These are phyloP conservation scores for Parambassis ranga DNA, from an alignment of 2,797 vertebrate species.

Conservation along the genomic window DNA sequence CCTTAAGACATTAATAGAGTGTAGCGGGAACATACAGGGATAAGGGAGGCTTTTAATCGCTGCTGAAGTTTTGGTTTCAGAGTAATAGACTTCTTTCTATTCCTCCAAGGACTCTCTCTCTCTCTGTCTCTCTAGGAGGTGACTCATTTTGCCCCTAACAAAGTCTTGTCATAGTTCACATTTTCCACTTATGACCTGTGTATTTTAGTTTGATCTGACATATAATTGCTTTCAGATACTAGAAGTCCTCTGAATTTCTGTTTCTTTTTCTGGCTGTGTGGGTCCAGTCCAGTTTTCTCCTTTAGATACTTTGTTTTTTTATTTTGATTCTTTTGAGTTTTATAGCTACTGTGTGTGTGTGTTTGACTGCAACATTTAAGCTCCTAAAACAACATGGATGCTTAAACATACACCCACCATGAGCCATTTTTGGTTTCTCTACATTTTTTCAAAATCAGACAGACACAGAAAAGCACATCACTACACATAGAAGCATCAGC, in stretches of 20 bases:
- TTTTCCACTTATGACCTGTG: background rate
- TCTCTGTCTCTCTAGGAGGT: background rate
- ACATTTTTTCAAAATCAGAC: no score
- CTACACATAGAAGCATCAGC: background rate
- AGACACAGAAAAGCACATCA: background rate
- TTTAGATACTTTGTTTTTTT: conserved; percentile 12
- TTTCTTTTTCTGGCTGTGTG: background rate
- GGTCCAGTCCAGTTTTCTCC: background rate
- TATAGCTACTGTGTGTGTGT: background rate
- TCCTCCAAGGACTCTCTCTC: conserved; percentile 6
- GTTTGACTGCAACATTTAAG: conserved; percentile 23
- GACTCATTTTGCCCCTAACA: background rate
- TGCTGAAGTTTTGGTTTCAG: background rate
- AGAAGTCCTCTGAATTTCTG: background rate
- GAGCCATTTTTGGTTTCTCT: no score
- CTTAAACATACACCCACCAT: conserved; percentile 28
- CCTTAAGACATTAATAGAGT: conserved; percentile 47
- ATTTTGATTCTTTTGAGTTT: conserved; percentile 1
- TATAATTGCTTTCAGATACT: background rate
- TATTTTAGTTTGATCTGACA: background rate
- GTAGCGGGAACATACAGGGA: background rate
- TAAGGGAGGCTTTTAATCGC: conserved; percentile 20
- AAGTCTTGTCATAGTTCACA: background rate
- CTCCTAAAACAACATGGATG: conserved; percentile 45
- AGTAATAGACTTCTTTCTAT: background rate